Conservation (phyloP, 2,797 vertebrate genomes). For the Chaunax sp. region DNA sequence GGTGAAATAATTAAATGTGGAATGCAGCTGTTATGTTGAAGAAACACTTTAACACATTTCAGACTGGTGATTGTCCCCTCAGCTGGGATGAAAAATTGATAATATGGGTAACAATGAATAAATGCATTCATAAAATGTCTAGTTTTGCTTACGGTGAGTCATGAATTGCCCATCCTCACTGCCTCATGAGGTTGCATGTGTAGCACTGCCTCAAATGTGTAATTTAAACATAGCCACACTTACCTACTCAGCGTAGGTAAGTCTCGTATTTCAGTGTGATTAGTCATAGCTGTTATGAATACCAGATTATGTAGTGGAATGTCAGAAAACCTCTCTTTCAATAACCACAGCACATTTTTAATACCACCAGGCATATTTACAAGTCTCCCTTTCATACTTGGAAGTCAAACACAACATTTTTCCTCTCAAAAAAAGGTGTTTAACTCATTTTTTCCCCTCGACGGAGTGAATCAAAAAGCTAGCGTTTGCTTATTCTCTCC, state of each 20-base stretch:
- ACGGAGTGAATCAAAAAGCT: conserved; percentile 58
- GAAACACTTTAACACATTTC: conserved; percentile 8
- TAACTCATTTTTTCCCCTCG: conserved; percentile 12
- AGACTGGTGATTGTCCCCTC: conserved; percentile 33
- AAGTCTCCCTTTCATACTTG: conserved; percentile 40
- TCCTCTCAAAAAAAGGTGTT: conserved; percentile 42
- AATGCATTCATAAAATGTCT: conserved; percentile 13
- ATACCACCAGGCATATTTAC: conserved; percentile 45
- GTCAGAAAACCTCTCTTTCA: conserved; percentile 54
- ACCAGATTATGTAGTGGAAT: conserved; percentile 56
- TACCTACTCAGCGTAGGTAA: conserved; percentile 47
- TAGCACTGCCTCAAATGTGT: conserved; percentile 17
- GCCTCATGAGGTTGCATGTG: conserved; percentile 10
- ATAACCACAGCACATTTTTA: conserved; percentile 55
- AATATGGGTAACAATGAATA: conserved; percentile 19
- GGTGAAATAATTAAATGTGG: conserved; percentile 6
- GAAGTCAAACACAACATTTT: conserved; percentile 47
- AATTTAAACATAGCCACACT: conserved; percentile 38
- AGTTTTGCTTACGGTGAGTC: conserved; percentile 16
- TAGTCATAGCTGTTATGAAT: conserved; percentile 58
- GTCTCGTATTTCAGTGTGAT: conserved; percentile 54
- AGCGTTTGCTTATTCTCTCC: conserved; percentile 60
- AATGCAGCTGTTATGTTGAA: conserved; percentile 17
- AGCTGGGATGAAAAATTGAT: conserved; percentile 17
- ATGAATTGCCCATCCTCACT: conserved; percentile 14